Evolutionary conservation across 2,797 vertebrate genomes (phyloP), one percentile per base, ranked within the genome.

Genomic region (Rhadinocentrus ornatus): DNA sequence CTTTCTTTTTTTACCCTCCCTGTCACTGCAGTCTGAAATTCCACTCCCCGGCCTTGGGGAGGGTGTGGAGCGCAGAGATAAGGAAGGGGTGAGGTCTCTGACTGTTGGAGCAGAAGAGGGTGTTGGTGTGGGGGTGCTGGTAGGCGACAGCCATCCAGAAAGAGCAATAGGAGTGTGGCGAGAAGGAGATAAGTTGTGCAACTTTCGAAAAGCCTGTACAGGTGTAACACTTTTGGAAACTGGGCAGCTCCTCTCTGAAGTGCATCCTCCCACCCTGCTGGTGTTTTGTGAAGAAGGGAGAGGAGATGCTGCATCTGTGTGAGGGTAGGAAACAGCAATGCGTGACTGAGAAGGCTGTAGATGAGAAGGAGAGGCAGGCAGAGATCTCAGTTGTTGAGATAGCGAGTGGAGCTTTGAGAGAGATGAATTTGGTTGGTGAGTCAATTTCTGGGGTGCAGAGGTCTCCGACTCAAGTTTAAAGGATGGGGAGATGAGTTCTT

Each of bases 1-100:
- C 96, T 97, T 95, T 91, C 93, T 91, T 94, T 94, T 96, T 95
- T 94, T 95, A 93, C 92, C 93, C 84, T 95, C 95, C 83, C 82
- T 87, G 81, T 93, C 95, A 86, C 87, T 72, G 86, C 92, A 93
- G 85, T 95, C 91, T 92, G 96, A 94, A 86, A 91, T 92, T 89
- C 89, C 93, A 84, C 93, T 90, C 94, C 94, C 94, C 54, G 93
- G 94, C 79, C 94, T 91, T n/a, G 94, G 88, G 71, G 92, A 91
- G 73, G 93, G 91, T 59, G 94, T 92, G 81, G 95, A 92, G 73
- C 91, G 58, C 62, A 82, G 77, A 52, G 93, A 91, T 84, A 93
- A 88, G 65, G 90, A 88, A 50, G 95, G 86, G 20, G 88, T 93
- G 82, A 90, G 86, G 39, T 90, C 89, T 71, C 84, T 82, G 80